These are phyloP conservation scores for Brassicogethes aeneus DNA, from an alignment of 2,888 invertebrate species.

Conservation along the genomic window DNA sequence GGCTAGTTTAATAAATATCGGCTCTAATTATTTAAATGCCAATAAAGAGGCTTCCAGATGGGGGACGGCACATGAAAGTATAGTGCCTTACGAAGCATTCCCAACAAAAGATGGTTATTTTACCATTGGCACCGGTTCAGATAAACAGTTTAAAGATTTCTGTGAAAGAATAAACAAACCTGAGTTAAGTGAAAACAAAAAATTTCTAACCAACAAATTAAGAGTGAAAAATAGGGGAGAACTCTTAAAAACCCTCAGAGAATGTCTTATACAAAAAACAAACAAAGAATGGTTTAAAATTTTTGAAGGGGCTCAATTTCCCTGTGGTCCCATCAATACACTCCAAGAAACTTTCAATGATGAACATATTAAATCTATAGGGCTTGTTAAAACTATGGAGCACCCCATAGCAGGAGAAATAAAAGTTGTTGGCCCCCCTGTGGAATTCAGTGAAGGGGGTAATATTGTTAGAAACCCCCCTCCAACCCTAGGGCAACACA, in stretches of 20 bases:
- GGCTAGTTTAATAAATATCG: constrained; percentile 80
- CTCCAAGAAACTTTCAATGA: constrained; percentile 81
- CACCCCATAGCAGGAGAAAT: constrained; percentile 64
- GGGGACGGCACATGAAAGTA: constrained; percentile 91
- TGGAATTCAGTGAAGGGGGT: constrained; percentile 64
- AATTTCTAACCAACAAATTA: constrained; percentile 61
- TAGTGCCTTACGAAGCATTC: constrained; percentile 92
- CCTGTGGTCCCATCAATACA: constrained; percentile 84
- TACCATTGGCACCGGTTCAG: constrained; percentile 81
- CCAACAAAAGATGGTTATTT: constrained; percentile 73
- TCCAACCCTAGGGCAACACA: constrained; percentile 83
- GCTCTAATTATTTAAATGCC: constrained; percentile 82
- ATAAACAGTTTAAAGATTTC: constrained; percentile 67
- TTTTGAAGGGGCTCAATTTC: constrained; percentile 69
- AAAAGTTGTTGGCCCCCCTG: constrained; percentile 80
- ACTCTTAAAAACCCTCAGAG: constrained; percentile 54
- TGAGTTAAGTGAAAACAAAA: constrained; percentile 52
- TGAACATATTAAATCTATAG: constrained; percentile 68
- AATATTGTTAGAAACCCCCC: constrained; percentile 68
- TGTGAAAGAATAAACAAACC: constrained; percentile 54
- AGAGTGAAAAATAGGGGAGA: constrained; percentile 69
- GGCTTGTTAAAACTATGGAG: constrained; percentile 60
- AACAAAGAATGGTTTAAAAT: constrained; percentile 65
- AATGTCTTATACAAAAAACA: constrained; percentile 51
- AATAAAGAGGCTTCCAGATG: constrained; percentile 65